phyloP scores from a whole-genome alignment of 2,113 vertebrate genomes.

The Circaetus cinerascens region DNA sequence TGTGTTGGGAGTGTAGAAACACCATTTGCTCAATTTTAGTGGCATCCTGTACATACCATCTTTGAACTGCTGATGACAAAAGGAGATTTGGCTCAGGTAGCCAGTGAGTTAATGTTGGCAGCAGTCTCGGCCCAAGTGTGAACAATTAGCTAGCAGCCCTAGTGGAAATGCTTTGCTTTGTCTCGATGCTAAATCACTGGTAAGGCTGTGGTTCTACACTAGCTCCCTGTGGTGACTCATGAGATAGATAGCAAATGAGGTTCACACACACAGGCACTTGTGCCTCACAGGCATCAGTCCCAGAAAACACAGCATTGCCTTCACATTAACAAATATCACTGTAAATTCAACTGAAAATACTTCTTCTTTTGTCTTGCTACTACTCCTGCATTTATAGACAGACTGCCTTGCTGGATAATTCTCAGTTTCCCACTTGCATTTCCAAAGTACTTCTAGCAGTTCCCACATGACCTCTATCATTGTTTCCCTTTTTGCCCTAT shows the following conservation, averaged over 20 bases:
- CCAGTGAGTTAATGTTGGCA: neutral
- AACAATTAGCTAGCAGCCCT: neutral
- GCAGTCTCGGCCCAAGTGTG: neutral
- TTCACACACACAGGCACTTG: neutral
- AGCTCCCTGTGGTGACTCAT: neutral
- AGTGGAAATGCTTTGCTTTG: neutral
- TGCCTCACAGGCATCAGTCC: neutral
- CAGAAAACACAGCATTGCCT: neutral
- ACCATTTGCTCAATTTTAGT: neutral
- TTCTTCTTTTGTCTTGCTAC: neutral
- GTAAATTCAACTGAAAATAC: neutral
- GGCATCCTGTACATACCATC: neutral
- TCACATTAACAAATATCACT: neutral
- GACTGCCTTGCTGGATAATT: neutral
- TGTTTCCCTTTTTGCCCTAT: neutral
- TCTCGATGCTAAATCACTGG: neutral
- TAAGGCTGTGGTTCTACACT: neutral
- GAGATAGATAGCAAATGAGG: neutral
- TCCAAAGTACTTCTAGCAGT: neutral
- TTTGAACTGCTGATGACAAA: neutral
- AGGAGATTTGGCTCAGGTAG: neutral
- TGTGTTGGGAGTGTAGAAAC: neutral
- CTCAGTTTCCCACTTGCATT: neutral
- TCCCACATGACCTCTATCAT: neutral
- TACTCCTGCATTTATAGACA: neutral